Percentiles rank a stretch among this genome's conserved stretches.
Evolutionary conservation across 2,888 invertebrate genomes (phyloP).

Genomic region (Hypselothyrea guttata): DNA sequence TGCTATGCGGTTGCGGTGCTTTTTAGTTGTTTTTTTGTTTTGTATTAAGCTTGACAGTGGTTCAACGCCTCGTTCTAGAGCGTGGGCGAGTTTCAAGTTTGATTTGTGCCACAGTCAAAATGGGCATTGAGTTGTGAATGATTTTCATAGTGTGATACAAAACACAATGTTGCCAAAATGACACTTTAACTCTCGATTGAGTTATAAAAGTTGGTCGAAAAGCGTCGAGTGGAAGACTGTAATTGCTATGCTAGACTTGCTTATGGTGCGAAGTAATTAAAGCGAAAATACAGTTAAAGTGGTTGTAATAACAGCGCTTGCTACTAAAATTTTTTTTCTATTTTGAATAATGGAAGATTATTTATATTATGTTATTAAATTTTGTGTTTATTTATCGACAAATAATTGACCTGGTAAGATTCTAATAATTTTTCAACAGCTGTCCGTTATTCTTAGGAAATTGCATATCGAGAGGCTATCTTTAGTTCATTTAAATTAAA

Average conservation of each 20-base stretch:
- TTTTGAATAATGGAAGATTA: too few relatives aligned
- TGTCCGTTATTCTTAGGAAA: neutral
- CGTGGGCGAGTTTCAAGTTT: constrained; percentile 72
- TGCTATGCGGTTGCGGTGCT: neutral
- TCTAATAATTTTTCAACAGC: too few relatives aligned
- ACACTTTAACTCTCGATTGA: neutral
- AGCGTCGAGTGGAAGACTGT: neutral
- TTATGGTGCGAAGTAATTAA: constrained; percentile 7
- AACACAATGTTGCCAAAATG: neutral
- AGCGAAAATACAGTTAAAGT: constrained; percentile 3
- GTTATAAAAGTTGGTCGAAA: neutral
- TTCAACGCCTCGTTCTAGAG: constrained; percentile 73
- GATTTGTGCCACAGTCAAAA: constrained; percentile 64
- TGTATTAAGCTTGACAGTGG: constrained; percentile 23
- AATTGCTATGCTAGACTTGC: neutral
- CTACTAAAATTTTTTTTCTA: too few relatives aligned
- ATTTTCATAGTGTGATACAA: constrained; percentile 38
- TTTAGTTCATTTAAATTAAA: too few relatives aligned
- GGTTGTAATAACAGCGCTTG: too few relatives aligned
- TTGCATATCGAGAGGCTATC: neutral
- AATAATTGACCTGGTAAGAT: too few relatives aligned
- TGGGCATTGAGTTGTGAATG: constrained; percentile 67
- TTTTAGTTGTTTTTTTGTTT: constrained; percentile 16
- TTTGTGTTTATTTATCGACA: too few relatives aligned
- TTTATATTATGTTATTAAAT: too few relatives aligned